Percentiles rank a stretch among this genome's conserved stretches.
These are phyloP conservation scores for Drosophila suboccidentalis DNA, from an alignment of 2,888 invertebrate genomes.

Conservation along the genomic window DNA sequence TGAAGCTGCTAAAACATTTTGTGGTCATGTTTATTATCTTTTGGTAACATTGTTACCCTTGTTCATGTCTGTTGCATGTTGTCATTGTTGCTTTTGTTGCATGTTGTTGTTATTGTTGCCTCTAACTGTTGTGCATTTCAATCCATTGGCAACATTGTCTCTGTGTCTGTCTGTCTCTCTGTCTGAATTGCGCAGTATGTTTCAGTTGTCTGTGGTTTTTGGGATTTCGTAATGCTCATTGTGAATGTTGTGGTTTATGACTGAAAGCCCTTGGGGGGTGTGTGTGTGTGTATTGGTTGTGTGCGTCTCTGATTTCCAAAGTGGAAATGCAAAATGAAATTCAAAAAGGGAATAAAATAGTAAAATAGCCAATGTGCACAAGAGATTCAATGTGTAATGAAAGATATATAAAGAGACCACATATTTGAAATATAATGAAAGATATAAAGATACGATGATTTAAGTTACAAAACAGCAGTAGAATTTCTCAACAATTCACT, in stretches of 20 bases:
- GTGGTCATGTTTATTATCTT: slow-evolving; percentile 67
- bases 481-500: neutral
- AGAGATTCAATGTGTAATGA: neutral
- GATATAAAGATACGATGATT: neutral
- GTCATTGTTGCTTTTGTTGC: slow-evolving; percentile 17
- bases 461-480: neutral
- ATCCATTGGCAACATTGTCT: slow-evolving; percentile 37
- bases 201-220: slow-evolving; percentile 49
- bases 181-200: slow-evolving; percentile 30
- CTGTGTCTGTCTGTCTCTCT: neutral
- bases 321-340: slow-evolving; percentile 9
- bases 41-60: slow-evolving; percentile 47
- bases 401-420: neutral
- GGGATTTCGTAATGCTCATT: slow-evolving; percentile 39
- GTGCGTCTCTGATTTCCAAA: slow-evolving; percentile 19
- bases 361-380: neutral
- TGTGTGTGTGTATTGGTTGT: neutral
- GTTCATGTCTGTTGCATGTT: slow-evolving; percentile 22
- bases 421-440: neutral
- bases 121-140: slow-evolving; percentile 11
- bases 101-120: slow-evolving; percentile 8
- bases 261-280: neutral
- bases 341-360: slow-evolving; percentile 1
- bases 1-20: slow-evolving; percentile 70
- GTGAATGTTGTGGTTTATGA: slow-evolving; percentile 36